A percentile compares a stretch with the other conserved stretches of the same genome.
Evolutionary conservation across 2,797 vertebrate species (phyloP).

Genomic region (Pteropus rufus): DNA sequence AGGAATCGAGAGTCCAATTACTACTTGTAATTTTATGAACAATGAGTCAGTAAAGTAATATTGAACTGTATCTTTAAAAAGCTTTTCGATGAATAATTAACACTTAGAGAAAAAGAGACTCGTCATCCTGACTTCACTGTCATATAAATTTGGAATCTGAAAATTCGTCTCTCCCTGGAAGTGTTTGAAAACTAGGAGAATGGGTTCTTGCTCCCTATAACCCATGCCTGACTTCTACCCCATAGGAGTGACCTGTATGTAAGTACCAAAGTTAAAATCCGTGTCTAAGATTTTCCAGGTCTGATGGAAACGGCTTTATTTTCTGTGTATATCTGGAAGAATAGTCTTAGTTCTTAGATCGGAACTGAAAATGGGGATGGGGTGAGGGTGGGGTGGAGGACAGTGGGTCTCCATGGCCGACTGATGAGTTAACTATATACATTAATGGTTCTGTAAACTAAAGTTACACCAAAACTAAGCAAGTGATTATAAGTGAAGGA

Average conservation of each 20-base stretch:
- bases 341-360: neutral
- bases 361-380: neutral
- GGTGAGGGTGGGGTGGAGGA: neutral
- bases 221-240: neutral
- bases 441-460: neutral
- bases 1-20: neutral
- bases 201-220: neutral
- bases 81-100: constrained; percentile 69
- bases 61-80: constrained; percentile 63
- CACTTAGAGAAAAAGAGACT: neutral
- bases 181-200: neutral
- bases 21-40: constrained; percentile 38
- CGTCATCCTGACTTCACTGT: neutral
- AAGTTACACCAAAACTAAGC: neutral
- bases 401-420: neutral
- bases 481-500: neutral
- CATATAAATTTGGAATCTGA: constrained; percentile 51
- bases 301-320: neutral
- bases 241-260: neutral
- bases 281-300: neutral
- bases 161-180: constrained; percentile 43
- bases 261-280: neutral
- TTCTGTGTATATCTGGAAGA: neutral
- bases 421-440: neutral
- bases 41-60: constrained; percentile 42